These are phyloP conservation scores for Euglossa dilemma DNA, from an alignment of 1,140 invertebrate species.

Conservation along the genomic window DNA sequence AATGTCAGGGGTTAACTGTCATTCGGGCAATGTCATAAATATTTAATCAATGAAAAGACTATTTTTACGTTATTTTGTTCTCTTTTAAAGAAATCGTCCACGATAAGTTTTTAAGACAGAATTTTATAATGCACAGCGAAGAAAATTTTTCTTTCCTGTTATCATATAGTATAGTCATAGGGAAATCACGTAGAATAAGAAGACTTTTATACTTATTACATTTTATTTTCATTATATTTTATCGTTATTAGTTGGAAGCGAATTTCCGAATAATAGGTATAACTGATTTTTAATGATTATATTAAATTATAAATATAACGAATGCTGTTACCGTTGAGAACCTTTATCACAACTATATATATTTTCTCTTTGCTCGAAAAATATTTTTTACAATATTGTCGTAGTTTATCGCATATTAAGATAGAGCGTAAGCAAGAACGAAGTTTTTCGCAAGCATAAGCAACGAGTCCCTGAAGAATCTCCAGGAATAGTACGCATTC, in stretches of 20 bases:
- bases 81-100: background rate
- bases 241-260: background rate
- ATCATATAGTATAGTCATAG: background rate
- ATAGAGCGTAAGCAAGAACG: slow-evolving; percentile 28
- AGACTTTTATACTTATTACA: too few species aligned
- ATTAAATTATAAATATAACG: background rate
- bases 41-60: background rate
- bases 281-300: background rate
- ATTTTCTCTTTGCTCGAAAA: background rate
- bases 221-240: background rate
- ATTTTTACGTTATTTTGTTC: background rate
- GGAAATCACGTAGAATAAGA: background rate
- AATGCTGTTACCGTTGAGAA: too few species aligned
- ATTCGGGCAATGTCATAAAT: background rate
- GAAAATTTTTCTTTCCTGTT: background rate
- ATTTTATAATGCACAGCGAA: background rate
- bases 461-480: slow-evolving; percentile 41
- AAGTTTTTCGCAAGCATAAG: slow-evolving; percentile 41
- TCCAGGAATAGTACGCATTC: slow-evolving; percentile 63
- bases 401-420: background rate
- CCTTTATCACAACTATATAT: background rate
- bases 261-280: background rate
- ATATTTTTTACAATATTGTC: background rate
- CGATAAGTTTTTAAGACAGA: background rate
- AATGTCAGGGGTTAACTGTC: slow-evolving; percentile 6